Evolutionary conservation across 2,888 invertebrate genomes (phyloP).

Genomic region (Aleiodes alternator): DNA sequence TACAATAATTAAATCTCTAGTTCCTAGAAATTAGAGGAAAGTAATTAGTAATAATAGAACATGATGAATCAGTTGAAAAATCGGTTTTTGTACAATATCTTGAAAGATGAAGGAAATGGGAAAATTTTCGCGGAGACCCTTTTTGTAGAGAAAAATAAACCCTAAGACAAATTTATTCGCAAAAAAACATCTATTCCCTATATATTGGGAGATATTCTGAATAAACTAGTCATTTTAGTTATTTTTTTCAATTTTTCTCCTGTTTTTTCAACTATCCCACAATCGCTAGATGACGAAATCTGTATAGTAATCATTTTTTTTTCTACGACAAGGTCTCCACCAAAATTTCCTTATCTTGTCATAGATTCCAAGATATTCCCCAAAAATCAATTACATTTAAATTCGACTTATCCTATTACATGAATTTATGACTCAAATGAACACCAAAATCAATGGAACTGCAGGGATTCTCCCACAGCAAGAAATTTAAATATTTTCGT

Average conservation of each 20-base stretch:
- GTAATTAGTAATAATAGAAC: no score
- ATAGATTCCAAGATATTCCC: neutral
- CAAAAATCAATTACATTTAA: neutral
- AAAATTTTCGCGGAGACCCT: no score
- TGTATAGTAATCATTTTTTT: neutral
- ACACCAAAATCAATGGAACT: slow-evolving; percentile 2
- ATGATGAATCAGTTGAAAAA: no score
- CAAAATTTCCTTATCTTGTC: neutral
- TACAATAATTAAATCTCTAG: no score
- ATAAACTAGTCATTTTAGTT: neutral
- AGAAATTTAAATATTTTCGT: neutral
- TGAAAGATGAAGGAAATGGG: no score
- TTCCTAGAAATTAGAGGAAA: no score
- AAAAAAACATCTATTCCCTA: no score
- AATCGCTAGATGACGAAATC: neutral
- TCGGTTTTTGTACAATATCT: no score
- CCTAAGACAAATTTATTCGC: no score
- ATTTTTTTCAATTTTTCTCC: neutral
- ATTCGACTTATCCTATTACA: neutral
- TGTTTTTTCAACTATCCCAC: neutral
- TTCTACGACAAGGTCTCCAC: neutral
- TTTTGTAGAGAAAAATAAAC: no score
- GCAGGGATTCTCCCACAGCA: neutral
- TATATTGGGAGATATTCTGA: no score
- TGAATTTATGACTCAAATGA: neutral